Evolutionary conservation across 2,888 invertebrate genomes (phyloP).

Genomic region (Cephonodes hylas): DNA sequence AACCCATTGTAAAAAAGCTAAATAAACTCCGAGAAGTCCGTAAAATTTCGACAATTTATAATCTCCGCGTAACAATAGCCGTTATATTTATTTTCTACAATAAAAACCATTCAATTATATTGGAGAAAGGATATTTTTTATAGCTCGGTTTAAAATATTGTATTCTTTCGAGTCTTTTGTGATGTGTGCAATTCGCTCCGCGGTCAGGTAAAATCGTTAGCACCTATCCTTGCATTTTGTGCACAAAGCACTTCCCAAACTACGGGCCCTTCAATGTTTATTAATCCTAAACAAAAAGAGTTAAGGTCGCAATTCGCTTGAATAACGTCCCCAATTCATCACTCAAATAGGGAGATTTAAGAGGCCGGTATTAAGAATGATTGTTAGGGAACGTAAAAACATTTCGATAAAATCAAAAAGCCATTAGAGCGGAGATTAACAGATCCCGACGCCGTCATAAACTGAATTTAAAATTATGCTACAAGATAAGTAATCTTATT

Average conservation of each 20-base stretch:
- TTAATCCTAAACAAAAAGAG: background rate
- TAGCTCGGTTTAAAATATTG: background rate
- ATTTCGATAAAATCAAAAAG: constrained; percentile 10
- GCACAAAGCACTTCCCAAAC: background rate
- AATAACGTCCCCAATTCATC: background rate
- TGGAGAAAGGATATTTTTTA: constrained; percentile 4
- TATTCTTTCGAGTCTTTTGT: background rate
- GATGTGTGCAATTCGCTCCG: background rate
- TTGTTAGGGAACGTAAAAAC: constrained; percentile 9
- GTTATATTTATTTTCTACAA: background rate
- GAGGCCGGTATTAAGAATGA: background rate
- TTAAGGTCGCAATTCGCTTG: background rate
- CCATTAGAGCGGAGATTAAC: constrained; percentile 1
- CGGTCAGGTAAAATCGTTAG: constrained; percentile 8
- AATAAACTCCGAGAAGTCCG: background rate
- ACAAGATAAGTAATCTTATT: background rate
- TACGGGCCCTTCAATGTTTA: background rate
- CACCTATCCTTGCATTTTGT: constrained; percentile 7
- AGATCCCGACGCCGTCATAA: constrained; percentile 7
- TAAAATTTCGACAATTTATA: background rate
- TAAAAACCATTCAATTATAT: background rate
- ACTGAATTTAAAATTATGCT: constrained; percentile 3
- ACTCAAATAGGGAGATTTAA: constrained; percentile 7
- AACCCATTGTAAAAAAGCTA: background rate
- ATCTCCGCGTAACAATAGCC: background rate